Evolutionary conservation across 2,797 vertebrate species (phyloP).

Genomic region (Streptopelia turtur): DNA sequence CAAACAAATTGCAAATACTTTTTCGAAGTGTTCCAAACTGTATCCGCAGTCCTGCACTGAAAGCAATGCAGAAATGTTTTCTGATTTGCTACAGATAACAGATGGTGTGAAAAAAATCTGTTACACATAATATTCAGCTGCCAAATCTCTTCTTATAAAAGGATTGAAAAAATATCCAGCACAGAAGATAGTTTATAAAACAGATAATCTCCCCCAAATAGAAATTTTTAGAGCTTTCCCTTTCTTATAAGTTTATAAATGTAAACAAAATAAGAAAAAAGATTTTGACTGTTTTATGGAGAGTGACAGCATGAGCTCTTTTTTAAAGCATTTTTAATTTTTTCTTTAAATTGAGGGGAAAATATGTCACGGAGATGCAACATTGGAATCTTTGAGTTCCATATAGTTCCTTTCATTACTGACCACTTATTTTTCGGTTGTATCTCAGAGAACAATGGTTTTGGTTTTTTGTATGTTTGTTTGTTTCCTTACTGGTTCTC

Average conservation of each 20-base stretch:
- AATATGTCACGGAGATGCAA: neutral
- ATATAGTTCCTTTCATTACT: neutral
- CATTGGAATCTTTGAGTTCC: neutral
- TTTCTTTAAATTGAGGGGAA: neutral
- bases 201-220: conserved; percentile 46
- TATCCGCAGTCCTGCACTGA: neutral
- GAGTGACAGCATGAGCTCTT: neutral
- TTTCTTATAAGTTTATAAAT: neutral
- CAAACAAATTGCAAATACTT: neutral
- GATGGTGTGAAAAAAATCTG: conserved; percentile 56
- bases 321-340: neutral
- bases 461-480: neutral
- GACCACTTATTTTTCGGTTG: neutral
- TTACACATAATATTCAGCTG: conserved; percentile 52
- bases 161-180: conserved; percentile 45
- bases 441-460: neutral
- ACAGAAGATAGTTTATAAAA: conserved; percentile 55
- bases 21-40: neutral
- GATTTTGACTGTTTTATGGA: neutral
- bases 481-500: neutral
- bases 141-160: conserved; percentile 55
- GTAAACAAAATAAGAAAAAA: neutral
- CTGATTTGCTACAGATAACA: conserved; percentile 58
- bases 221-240: neutral
- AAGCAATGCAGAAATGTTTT: conserved; percentile 22